Base-by-base conservation (phyloP, 1,140 invertebrate species). In the Neodiprion lecontei region DNA sequence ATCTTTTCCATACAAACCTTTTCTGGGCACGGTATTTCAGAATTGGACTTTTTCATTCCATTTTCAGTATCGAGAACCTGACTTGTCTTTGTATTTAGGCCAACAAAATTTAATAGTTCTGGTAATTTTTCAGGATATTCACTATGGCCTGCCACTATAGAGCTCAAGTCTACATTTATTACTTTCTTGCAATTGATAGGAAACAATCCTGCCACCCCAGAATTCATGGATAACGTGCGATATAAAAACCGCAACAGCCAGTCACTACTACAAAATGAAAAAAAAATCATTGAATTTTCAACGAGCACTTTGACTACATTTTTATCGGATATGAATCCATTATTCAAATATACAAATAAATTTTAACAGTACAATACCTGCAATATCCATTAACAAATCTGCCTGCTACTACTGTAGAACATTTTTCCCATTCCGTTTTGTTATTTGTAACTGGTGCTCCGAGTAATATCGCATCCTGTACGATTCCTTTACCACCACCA, bases 191-290 rank as follows among this genome's bases (percentile, higher is more conserved):
- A 90, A 48, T 89, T 86, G 50, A 94, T 85, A 67, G 91, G 89
- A 75, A 90, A 88, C 3, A 93, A 83, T 5, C 93, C 93, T 71
- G 92, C 92, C 72, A 93, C 91, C 12, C 91, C 83, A 17, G 89
- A 87, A 7, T 84, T 81, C 81, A 88, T 86, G 47, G 92, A 92
- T 9, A 92, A 88, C 23, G 92, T 92, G 70, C 93, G 85, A 79
- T 93, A 93, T 10, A 94, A 79, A 82, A 93, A 93, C 82, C 91
- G 92, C 23, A 94, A 82, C n/a, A 94, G 82, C 93, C 92, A 93
- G 81, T 94, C 93, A 67, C 88, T 88, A 61, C 90, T 91, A 76
- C 9, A 85, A 81, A 79, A 73, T 74, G 82, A 73, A 78, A 40
- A 69, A 66, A 53, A 23, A 40, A 65, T n/a, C 61, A 9, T 11